A percentile compares a stretch with the other conserved stretches of the same genome.
phyloP scores from a whole-genome alignment of 2,888 invertebrate species.

The Linnaemya tessellans region DNA sequence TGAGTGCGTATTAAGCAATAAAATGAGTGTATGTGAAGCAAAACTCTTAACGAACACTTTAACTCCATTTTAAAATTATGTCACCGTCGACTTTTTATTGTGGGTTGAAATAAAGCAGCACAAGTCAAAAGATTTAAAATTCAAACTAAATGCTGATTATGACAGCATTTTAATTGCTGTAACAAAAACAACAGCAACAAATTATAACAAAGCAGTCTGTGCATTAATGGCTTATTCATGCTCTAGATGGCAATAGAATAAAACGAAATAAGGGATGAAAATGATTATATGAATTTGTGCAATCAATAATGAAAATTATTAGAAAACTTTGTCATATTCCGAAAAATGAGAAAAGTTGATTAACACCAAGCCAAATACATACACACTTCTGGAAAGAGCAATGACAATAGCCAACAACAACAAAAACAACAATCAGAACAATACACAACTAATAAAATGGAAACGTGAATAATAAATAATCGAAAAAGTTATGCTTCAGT shows the following conservation, averaged over 20 bases:
- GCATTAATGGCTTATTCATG: conserved; percentile 6
- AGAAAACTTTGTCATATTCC: conserved; percentile 46
- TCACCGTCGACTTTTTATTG: not conserved
- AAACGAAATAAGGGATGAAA: conserved; percentile 14
- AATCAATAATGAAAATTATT: conserved; percentile 63
- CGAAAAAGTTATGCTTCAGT: conserved; percentile 50
- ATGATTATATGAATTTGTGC: conserved; percentile 35
- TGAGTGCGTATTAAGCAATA: too few species aligned
- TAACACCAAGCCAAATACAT: conserved; percentile 41
- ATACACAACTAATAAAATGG: conserved; percentile 61
- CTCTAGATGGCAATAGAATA: not conserved
- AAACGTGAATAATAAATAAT: conserved; percentile 66
- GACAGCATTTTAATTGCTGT: conserved; percentile 69
- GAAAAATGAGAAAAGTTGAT: conserved; percentile 48
- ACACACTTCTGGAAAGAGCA: not conserved
- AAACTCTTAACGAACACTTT: not conserved
- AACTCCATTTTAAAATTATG: not conserved
- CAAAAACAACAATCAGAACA: conserved; percentile 28
- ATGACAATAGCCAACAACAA: conserved; percentile 23
- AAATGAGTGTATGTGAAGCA: too few species aligned
- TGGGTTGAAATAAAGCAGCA: not conserved
- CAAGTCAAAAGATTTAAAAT: conserved; percentile 47
- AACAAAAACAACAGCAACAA: conserved; percentile 25
- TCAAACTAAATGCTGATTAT: conserved; percentile 51
- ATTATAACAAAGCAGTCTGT: conserved; percentile 8